Conservation (phyloP, 2,113 vertebrate genomes). For the Epinephelus lanceolatus region DNA sequence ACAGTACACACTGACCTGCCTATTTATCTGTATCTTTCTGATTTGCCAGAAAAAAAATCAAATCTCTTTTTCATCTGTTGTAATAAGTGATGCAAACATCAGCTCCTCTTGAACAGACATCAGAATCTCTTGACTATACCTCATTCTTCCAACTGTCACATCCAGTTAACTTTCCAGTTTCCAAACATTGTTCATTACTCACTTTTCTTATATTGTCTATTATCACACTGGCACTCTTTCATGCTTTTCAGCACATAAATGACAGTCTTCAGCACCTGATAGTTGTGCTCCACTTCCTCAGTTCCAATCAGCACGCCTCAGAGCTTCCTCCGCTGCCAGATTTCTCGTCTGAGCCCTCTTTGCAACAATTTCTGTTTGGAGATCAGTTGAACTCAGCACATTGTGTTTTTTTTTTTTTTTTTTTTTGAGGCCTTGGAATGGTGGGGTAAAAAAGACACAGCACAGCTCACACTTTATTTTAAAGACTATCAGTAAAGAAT, state of each 20-base stretch:
- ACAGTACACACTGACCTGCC: not conserved
- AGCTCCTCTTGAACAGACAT: not conserved
- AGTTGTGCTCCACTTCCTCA: conserved; percentile 1
- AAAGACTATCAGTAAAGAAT: conserved; percentile 10
- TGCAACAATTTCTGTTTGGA: conserved; percentile 7
- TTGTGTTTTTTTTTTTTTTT: conserved; percentile 35
- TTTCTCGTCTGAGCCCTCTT: conserved; percentile 32
- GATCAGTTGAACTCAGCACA: conserved; percentile 35
- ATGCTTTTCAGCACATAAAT: conserved; percentile 5
- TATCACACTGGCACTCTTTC: not conserved
- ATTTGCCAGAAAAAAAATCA: not conserved
- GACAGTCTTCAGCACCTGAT: conserved; percentile 15
- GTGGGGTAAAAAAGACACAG: conserved; percentile 5
- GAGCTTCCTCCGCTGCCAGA: not conserved
- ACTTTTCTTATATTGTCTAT: not conserved
- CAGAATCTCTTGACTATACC: not conserved
- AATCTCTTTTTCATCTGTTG: not conserved
- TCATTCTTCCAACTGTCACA: not conserved
- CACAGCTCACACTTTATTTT: conserved; percentile 21
- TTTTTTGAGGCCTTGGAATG: conserved; percentile 9
- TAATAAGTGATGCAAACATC: not conserved
- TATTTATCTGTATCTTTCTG: not conserved
- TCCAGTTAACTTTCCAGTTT: not conserved
- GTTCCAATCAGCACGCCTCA: conserved; percentile 17
- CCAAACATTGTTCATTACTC: not conserved